Base-by-base conservation (phyloP, 2,888 invertebrate species). In the Leptopilina drosophilae region DNA sequence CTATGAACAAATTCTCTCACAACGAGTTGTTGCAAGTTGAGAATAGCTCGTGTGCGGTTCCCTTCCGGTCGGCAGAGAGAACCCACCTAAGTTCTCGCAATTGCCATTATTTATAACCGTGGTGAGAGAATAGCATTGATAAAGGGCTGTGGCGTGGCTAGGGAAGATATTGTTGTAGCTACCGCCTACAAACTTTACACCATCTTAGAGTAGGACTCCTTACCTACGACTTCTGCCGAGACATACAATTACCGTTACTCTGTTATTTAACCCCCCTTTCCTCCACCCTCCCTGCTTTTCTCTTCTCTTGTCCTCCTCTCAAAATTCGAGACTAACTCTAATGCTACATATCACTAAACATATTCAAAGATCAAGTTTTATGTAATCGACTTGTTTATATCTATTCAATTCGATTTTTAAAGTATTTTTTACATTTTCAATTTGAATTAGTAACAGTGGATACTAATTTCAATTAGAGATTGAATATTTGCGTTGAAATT, bases 21-120 rank as follows among this genome's bases (percentile, higher is more conserved):
- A 5, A 6, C n/a, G 33, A 33, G 33, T 33, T 33, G 33, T 59
- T 7, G n/a, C 33, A 73, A 59, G 73, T 73, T 73, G 49, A 33
- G 56, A 73, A 73, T 59, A 73, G 73, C 56, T 73, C 73, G 33
- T 73, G 56, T 73, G 73, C 73, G 73, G 73, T 73, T 73, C 73
- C 73, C 73, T 33, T 20, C n/a, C n/a, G 56, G 73, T 73, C 40
- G 26, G 69, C 9, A 49, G 53, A 73, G 33, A 33, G 20, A 33
- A 33, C 33, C 49, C 56, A 56, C 33, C 56, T 56, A 73, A 73
- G 56, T 73, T 87, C 87, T 85, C 82, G 85, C 85, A 87, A 88
- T 89, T 87, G 87, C 87, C 86, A 89, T 91, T 91, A 91, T 90
- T 91, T 90, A 91, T 89, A 89, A 90, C 84, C 85, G 86, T 80